phyloP scores from a whole-genome alignment of 2,888 invertebrate genomes.

The Standfussiana lucernea region DNA sequence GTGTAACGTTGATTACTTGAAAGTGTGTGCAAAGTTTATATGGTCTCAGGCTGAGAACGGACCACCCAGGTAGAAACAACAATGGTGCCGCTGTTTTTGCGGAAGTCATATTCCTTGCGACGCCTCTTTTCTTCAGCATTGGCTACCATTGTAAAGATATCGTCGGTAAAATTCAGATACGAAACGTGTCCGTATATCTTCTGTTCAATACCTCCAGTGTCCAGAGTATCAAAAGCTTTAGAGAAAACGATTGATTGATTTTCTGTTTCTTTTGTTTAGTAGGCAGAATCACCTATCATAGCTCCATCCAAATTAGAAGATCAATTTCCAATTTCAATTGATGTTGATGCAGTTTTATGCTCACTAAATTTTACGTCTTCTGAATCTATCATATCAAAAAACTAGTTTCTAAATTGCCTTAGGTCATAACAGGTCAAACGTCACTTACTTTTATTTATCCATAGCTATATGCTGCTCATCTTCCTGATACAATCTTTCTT shows the following conservation, averaged over 20 bases:
- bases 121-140: conserved; percentile 7
- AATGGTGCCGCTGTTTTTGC: conserved; percentile 28
- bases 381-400: background rate
- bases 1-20: conserved; percentile 63
- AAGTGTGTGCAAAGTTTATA: conserved; percentile 49
- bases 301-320: background rate
- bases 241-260: background rate
- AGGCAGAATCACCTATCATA: background rate
- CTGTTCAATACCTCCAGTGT: background rate
- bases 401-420: conserved; percentile 24
- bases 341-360: background rate
- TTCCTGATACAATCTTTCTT: conserved; percentile 41
- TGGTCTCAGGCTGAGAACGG: conserved; percentile 36
- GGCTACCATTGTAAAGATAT: background rate
- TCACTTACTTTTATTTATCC: conserved; percentile 41
- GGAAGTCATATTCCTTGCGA: conserved; percentile 25
- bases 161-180: background rate
- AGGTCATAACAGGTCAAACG: conserved; percentile 35
- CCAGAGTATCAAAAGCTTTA: conserved; percentile 23
- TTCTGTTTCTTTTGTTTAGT: background rate
- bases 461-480: conserved; percentile 30
- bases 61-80: conserved; percentile 40
- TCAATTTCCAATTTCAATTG: background rate
- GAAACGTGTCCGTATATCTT: background rate
- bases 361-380: background rate